A percentile compares a stretch with the other conserved stretches of the same genome.
Conservation (phyloP, 1,140 invertebrate species). For the Trachelipus rathkii region DNA sequence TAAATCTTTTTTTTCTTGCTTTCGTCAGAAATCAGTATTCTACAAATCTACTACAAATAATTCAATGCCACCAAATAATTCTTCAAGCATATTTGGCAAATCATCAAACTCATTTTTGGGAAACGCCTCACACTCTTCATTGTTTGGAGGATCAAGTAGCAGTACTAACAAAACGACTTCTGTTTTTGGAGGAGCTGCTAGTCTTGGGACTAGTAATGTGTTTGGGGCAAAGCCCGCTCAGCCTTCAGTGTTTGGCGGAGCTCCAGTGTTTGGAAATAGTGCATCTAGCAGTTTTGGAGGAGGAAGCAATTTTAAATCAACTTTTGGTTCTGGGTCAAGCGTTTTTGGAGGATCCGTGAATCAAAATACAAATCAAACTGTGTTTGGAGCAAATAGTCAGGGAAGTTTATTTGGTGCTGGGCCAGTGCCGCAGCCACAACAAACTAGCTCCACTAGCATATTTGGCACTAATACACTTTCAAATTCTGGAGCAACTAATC, state of each 20-base stretch:
- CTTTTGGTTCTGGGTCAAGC: not conserved
- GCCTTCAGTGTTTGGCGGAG: not conserved
- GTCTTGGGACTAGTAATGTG: not conserved
- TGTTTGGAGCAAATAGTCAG: not conserved
- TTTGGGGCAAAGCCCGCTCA: not conserved
- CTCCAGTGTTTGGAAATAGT: not conserved
- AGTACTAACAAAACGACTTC: not conserved
- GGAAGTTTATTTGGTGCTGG: not conserved
- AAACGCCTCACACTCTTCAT: not conserved
- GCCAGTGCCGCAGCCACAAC: not conserved
- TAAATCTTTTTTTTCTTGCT: too few relatives aligned
- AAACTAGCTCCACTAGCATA: not conserved
- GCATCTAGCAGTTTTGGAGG: not conserved
- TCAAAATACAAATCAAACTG: not conserved
- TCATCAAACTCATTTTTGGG: not conserved
- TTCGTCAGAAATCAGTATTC: not conserved
- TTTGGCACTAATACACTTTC: not conserved
- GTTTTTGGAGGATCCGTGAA: not conserved
- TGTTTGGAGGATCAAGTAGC: not conserved
- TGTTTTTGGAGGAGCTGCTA: not conserved
- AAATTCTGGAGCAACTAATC: not conserved
- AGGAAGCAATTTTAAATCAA: not conserved
- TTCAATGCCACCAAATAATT: not conserved
- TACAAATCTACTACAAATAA: not conserved
- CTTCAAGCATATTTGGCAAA: not conserved